Conservation (phyloP, 1,140 invertebrate genomes). For the Bombus polaris region DNA sequence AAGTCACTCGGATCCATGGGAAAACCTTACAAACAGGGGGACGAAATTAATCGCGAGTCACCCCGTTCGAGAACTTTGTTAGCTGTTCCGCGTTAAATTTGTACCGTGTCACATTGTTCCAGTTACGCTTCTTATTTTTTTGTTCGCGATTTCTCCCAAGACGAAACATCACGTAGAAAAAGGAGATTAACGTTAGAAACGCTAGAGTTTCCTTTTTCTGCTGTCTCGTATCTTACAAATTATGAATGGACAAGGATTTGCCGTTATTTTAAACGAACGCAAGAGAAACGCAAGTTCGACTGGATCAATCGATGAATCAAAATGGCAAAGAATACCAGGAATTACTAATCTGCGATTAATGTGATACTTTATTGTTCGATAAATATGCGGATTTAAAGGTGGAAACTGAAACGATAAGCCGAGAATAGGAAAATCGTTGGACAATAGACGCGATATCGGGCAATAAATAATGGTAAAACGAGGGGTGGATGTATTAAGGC, state of each 20-base stretch:
- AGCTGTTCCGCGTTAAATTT: neutral
- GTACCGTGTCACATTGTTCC: neutral
- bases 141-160: neutral
- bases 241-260: neutral
- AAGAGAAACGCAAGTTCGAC: too few relatives aligned
- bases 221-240: neutral
- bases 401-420: neutral
- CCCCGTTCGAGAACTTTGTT: constrained; percentile 9
- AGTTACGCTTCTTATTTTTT: neutral
- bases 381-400: neutral
- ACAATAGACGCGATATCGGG: constrained; percentile 18
- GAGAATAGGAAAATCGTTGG: neutral
- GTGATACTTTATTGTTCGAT: neutral
- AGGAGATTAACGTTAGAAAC: neutral
- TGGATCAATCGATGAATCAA: too few relatives aligned
- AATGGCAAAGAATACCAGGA: too few relatives aligned
- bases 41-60: constrained; percentile 16
- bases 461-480: constrained; percentile 45
- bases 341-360: neutral
- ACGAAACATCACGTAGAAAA: neutral
- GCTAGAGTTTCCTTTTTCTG: too few relatives aligned
- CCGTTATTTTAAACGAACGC: neutral
- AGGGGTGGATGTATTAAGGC: constrained; percentile 26
- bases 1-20: constrained; percentile 35
- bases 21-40: constrained; percentile 15